phyloP scores from a whole-genome alignment of 2,797 vertebrate genomes.

The Pseudopleuronectes americanus region DNA sequence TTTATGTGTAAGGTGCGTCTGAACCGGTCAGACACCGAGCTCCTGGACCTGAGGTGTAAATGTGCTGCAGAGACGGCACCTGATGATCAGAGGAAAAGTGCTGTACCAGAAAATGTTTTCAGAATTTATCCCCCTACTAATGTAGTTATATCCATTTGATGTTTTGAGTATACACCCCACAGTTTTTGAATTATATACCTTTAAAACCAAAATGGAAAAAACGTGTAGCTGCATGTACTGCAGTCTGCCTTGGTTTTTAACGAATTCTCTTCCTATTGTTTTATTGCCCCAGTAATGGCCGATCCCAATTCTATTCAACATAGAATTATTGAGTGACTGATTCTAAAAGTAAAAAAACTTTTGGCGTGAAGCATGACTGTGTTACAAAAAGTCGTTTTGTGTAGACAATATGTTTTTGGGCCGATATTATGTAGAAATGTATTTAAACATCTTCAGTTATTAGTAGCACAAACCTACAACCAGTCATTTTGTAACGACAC shows the following conservation, averaged over 20 bases:
- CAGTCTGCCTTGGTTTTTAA: conserved; percentile 33
- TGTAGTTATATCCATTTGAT: conserved; percentile 16
- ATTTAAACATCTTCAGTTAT: conserved; percentile 38
- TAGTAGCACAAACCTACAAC: conserved; percentile 9
- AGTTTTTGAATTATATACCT: conserved; percentile 17
- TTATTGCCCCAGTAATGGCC: conserved; percentile 29
- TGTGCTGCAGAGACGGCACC: conserved; percentile 1
- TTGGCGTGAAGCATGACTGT: conserved; percentile 30
- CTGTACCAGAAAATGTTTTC: conserved; percentile 30
- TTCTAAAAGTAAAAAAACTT: conserved; percentile 29
- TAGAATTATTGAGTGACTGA: conserved; percentile 35
- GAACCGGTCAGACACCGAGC: conserved; percentile 18
- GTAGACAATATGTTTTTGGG: conserved; percentile 25
- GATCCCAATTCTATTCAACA: conserved; percentile 4
- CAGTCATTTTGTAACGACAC: conserved; percentile 8
- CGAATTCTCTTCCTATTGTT: conserved; percentile 3
- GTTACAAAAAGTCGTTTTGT: conserved; percentile 9
- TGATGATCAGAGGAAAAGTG: conserved; percentile 44
- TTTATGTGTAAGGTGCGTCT: conserved; percentile 19
- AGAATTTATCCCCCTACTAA: conserved; percentile 8
- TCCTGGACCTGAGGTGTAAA: conserved; percentile 20
- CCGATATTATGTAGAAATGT: conserved; percentile 41
- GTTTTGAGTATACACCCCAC: conserved; percentile 15
- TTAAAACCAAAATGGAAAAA: conserved; percentile 33
- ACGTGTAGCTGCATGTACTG: conserved; percentile 31